phyloP scores from a whole-genome alignment of 2,888 invertebrate species.

The Eupithecia tripunctaria region DNA sequence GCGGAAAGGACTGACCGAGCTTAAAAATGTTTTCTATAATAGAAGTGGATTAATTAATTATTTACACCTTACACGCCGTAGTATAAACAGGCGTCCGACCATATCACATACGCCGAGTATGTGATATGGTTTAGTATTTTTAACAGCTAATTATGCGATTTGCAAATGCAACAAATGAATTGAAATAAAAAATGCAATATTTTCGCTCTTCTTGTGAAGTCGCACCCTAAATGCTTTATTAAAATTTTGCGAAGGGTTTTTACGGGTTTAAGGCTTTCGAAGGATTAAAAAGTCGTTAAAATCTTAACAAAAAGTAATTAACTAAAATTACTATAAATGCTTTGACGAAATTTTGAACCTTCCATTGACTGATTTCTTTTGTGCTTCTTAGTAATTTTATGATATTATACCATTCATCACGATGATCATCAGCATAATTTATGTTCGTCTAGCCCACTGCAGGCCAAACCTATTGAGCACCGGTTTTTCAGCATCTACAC shows the following conservation, averaged over 20 bases:
- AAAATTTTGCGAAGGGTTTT: constrained; percentile 7
- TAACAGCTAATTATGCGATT: too few species aligned
- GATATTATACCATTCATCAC: not conserved
- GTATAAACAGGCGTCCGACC: too few species aligned
- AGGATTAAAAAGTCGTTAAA: constrained; percentile 13
- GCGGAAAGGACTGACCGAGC: too few species aligned
- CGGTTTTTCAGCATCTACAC: too few species aligned
- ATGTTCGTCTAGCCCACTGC: not conserved
- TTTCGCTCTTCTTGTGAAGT: not conserved
- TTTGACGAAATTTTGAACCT: not conserved
- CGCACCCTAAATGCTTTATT: constrained; percentile 19
- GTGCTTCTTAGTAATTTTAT: not conserved
- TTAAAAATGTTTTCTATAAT: too few species aligned
- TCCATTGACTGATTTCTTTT: not conserved
- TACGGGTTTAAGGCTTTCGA: not conserved
- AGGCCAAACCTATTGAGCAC: too few species aligned
- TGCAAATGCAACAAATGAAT: too few species aligned
- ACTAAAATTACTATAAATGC: not conserved
- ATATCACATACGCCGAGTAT: too few species aligned
- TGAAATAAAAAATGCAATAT: too few species aligned
- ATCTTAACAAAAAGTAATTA: not conserved
- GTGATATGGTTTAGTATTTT: too few species aligned
- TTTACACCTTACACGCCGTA: too few species aligned
- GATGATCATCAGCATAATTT: not conserved
- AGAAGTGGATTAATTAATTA: too few species aligned